Conservation (phyloP, 1,140 invertebrate genomes). For the Akabosia matsudoensis region DNA sequence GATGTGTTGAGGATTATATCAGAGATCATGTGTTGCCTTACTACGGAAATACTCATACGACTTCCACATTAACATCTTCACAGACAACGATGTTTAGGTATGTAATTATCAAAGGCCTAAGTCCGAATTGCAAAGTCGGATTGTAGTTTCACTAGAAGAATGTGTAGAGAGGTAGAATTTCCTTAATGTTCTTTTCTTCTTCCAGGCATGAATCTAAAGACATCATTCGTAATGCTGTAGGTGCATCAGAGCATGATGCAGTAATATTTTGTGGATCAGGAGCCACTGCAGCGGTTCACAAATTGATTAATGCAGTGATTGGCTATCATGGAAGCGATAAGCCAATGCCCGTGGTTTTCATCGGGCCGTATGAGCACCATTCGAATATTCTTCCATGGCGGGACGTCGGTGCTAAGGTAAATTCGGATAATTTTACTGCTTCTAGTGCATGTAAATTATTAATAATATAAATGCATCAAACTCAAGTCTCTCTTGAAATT, state of each 20-base stretch:
- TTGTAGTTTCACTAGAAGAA: too few species aligned
- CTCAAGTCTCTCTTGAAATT: conserved; percentile 32
- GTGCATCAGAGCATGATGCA: conserved; percentile 76
- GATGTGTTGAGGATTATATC: conserved; percentile 86
- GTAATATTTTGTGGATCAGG: conserved; percentile 76
- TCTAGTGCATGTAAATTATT: not conserved
- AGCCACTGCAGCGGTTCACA: conserved; percentile 67
- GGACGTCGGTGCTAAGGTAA: conserved; percentile 72
- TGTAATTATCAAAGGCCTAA: not conserved
- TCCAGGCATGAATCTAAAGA: conserved; percentile 73
- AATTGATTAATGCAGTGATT: conserved; percentile 62
- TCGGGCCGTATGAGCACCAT: conserved; percentile 82
- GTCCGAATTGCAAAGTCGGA: too few species aligned
- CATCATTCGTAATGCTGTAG: conserved; percentile 74
- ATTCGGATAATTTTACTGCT: conserved; percentile 35
- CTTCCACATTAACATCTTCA: conserved; percentile 76
- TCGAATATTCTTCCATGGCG: conserved; percentile 80
- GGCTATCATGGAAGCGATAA: conserved; percentile 46
- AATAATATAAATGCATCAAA: too few species aligned
- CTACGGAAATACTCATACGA: conserved; percentile 81
- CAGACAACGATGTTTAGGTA: conserved; percentile 83
- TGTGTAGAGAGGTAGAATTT: too few species aligned
- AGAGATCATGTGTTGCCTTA: conserved; percentile 73
- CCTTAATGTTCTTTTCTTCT: not conserved
- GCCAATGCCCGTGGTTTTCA: conserved; percentile 65